A percentile compares a stretch with the other conserved stretches of the same genome.
Conservation (phyloP, 2,797 vertebrate species). For the Cottoperca gobio region DNA sequence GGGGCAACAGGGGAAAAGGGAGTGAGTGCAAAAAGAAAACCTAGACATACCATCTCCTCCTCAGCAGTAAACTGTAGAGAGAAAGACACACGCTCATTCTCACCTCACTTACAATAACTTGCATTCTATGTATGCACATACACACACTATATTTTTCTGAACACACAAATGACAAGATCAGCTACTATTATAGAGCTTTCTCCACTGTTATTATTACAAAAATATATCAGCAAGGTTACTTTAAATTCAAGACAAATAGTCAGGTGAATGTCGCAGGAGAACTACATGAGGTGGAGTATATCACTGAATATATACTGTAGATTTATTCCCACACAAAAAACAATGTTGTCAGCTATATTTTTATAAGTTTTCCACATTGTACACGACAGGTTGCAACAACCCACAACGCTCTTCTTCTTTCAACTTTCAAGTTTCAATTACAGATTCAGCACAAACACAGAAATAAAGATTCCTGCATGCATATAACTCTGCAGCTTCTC, state of each 20-base stretch:
- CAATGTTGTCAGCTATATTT: not conserved
- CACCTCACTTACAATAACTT: not conserved
- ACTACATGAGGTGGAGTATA: accelerated
- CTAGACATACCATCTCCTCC: slow-evolving; percentile 84
- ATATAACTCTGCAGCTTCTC: slow-evolving; percentile 1
- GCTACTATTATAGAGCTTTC: not conserved
- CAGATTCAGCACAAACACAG: not conserved
- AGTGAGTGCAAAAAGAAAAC: not conserved
- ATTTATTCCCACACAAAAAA: not conserved
- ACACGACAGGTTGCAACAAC: not conserved
- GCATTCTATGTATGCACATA: not conserved
- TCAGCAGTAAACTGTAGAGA: slow-evolving; percentile 81
- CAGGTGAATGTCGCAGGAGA: not conserved
- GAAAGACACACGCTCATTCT: slow-evolving; percentile 38
- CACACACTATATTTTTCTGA: not conserved
- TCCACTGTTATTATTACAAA: not conserved
- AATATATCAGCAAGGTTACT: not conserved
- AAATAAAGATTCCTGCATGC: not conserved
- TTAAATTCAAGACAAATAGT: not conserved
- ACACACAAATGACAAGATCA: not conserved
- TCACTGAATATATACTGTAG: not conserved
- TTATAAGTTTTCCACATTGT: not conserved
- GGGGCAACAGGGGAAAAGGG: not conserved
- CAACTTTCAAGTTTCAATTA: not conserved
- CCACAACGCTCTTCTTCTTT: not conserved